Evolutionary conservation across 2,113 vertebrate genomes (phyloP), one percentile per base, ranked within the genome.

Genomic region (Corynorhinus townsendii): DNA sequence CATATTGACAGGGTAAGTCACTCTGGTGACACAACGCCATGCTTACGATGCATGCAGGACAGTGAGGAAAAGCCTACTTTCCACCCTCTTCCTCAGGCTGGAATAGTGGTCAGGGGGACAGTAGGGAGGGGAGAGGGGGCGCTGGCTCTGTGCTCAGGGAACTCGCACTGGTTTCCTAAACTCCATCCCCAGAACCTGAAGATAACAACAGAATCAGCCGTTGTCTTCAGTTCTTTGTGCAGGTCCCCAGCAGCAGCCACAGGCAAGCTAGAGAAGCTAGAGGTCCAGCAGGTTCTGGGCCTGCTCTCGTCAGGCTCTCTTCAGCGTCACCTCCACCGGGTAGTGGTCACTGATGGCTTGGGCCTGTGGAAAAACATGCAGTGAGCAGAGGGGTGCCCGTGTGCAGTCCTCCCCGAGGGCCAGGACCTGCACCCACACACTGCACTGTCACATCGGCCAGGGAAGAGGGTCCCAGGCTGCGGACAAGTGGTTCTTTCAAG

Each of bases 341-440:
- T 99, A 99, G 84, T 99, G 99, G 95, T 99, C 99, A 6, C 99
- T 99, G 76, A 99, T 97, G 15, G 97, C 97, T 79, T 98, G 94
- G 5, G 99, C 99, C 99, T 99, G 95, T 17, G 68, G 79, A 87
- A 12, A 77, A 5, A 52, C 5, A 5, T 2, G n/a, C 30, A 35
- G n/a, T 45, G 6, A 68, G 35, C 33, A 5, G 7, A 5, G 62
- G 30, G 14, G 4, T 4, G 19, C 33, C 52, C 45, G 35, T 28
- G 82, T 3, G 15, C 3, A 20, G 0, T 38, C 19, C 2, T 1
- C 52, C 5, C 26, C 2, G 35, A 76, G 66, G 49, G 19, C 47
- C 49, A 45, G 17, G 38, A 56, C 12, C 59, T 45, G 59, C 4
- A 40, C 22, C 45, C 64, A 35, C 33, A 68, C 4, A 52, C 35